phyloP scores from a whole-genome alignment of 2,113 vertebrate species.

The Pteruthius melanotis region DNA sequence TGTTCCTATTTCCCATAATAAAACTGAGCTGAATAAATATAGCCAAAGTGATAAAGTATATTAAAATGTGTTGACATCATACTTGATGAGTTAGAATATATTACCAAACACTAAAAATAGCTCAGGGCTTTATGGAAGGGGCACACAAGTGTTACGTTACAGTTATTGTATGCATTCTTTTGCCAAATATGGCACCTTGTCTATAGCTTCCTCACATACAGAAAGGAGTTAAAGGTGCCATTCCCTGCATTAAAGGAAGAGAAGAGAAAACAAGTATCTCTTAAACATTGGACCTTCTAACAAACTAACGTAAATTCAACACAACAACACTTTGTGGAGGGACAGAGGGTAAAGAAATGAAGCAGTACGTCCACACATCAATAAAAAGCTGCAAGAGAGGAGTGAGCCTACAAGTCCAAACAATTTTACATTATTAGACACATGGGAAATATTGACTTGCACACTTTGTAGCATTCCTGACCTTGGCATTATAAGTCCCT shows the following conservation, averaged over 20 bases:
- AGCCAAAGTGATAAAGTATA: constrained; percentile 65
- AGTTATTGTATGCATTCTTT: constrained; percentile 75
- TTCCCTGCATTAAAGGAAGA: neutral
- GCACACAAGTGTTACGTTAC: constrained; percentile 67
- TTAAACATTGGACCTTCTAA: neutral
- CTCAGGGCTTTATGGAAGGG: constrained; percentile 48
- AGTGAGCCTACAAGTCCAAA: neutral
- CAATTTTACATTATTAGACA: neutral
- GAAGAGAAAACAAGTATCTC: neutral
- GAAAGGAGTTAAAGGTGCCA: constrained; percentile 5
- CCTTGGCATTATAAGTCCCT: neutral
- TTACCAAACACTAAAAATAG: constrained; percentile 71
- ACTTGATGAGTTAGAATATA: constrained; percentile 59
- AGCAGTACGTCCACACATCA: neutral
- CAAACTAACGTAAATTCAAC: neutral
- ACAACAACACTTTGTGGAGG: neutral
- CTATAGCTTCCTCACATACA: constrained; percentile 27
- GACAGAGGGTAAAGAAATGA: neutral
- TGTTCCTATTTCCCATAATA: constrained; percentile 15
- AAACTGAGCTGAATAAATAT: constrained; percentile 37
- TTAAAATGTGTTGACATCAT: constrained; percentile 75
- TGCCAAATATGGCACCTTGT: constrained; percentile 74
- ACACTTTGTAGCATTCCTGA: neutral
- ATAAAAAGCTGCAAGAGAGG: neutral
- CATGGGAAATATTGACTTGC: neutral